Evolutionary conservation across 2,888 invertebrate species (phyloP), one percentile per base, ranked within the genome.

Genomic region (Cordilura impudica): DNA sequence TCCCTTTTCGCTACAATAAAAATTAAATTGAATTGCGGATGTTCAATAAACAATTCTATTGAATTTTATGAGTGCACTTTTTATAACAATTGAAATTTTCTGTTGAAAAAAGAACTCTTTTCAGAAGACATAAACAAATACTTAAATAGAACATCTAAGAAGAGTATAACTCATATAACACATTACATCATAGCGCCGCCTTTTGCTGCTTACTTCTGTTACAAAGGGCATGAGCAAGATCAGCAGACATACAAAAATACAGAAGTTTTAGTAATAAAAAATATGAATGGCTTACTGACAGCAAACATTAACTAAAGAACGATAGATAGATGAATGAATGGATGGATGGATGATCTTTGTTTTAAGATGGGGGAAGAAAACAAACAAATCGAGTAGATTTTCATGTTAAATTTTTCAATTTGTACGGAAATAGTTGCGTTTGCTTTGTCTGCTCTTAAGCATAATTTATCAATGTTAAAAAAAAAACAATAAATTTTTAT

Each of bases 131-230:
- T 47, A 63, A 65, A 10, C 26, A 51, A 23, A 54, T 39, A 66
- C 18, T 10, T 31, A n/a, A 39, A 45, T 16, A 0, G 7, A 16
- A 35, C 18, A 18, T 26, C 35, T 58, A 16, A 45, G 35, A 14
- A 10, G 14, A 10, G 6, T 61, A 16, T 16, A 39, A 56, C 31
- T 61, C 14, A 61, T 51, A 31, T 47, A 18, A 18, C 18, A 43
- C 69, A 66, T 74, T 70, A 65, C 67, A 78, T 65, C 65, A 78
- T 72, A 74, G 66, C 78, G 74, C 70, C 70, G 70, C 61, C 58
- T 73, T 78, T 58, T 60, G 63, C 31, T 14, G 21, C 58, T 53
- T 23, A 60, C 56, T 39, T 56, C n/a, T 47, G 10, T 53, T 56
- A 49, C 54, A 75, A 63, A 75, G 75, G 69, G 75, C 75, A 75